Base-by-base conservation (phyloP, 2,888 invertebrate genomes). In the Arenicola marina region DNA sequence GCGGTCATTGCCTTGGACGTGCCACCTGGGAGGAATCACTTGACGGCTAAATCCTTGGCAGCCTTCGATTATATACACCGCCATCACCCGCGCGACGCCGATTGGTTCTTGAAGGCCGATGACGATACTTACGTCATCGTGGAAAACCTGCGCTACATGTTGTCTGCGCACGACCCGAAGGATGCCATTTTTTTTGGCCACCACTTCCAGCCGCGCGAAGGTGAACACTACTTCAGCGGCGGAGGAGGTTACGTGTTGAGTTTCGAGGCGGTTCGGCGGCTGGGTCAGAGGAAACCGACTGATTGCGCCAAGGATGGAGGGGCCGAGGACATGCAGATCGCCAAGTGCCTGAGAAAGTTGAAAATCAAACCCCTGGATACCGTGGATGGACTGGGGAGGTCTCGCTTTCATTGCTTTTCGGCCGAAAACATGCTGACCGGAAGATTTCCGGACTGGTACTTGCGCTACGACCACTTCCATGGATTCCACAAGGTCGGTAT, bases 71-170 rank as follows among this genome's bases (percentile, higher is more conserved):
- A 95, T 78, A 89, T 93, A 21, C 92, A 93, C 78, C 87, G 92
- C 71, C 86, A 95, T 61, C 77, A 95, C 80, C 85, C 89, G 56
- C 87, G 94, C 71, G 88, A 94, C 18, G 38, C 38, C 18, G 38
- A 38, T 38, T 38, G 38, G 38, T 38, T 38, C 38, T 15, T 38
- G 38, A 38, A 38, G 18, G 38, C 38, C 18, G 38, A 38, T 38
- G 38, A 38, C 38, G 97, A 98, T 79, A 97, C 97, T 87, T 97
- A 94, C 83, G 93, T 96, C 31, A 87, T 99, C 45, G 88, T 98
- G 48, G 98, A 99, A 84, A 99, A 99, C 84, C 86, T 48, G 7
- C 48, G 53, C 11, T 53, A 53, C 24, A 21, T 56, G 4, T 26
- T 56, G 4, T 34, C 34, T 26, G 11, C 15, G 21, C 21, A 56